phyloP scores from a whole-genome alignment of 2,888 invertebrate species.

The Bellardia bayeri region DNA sequence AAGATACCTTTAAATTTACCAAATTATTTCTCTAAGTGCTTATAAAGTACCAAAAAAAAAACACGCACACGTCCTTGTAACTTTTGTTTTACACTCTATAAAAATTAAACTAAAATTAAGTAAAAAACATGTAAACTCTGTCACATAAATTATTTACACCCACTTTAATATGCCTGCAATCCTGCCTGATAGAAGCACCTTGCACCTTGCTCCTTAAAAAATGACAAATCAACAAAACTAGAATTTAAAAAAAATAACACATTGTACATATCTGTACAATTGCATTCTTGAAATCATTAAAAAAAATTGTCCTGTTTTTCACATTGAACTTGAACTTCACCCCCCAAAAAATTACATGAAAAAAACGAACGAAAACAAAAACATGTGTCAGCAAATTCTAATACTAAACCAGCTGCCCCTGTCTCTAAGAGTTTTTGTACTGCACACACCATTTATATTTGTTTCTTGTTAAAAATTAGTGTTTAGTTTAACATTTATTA shows the following conservation, averaged over 20 bases:
- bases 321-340: slow-evolving; percentile 65
- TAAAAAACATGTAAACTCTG: slow-evolving; percentile 80
- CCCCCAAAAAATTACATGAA: slow-evolving; percentile 4
- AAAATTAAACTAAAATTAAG: slow-evolving; percentile 81
- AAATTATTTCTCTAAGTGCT: neutral
- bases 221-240: slow-evolving; percentile 41
- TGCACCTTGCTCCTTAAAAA: slow-evolving; percentile 30
- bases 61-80: neutral
- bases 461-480: slow-evolving; percentile 75
- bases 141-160: slow-evolving; percentile 79
- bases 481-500: slow-evolving; percentile 71
- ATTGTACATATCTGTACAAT: neutral
- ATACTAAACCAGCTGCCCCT: slow-evolving; percentile 55
- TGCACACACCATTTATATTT: slow-evolving; percentile 72
- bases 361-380: neutral
- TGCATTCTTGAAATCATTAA: slow-evolving; percentile 57
- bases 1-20: no score
- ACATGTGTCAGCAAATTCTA: slow-evolving; percentile 62
- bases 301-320: slow-evolving; percentile 49
- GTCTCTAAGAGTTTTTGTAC: slow-evolving; percentile 1
- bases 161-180: slow-evolving; percentile 45
- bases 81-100: slow-evolving; percentile 74
- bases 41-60: neutral
- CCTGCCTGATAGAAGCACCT: slow-evolving; percentile 53
- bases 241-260: slow-evolving; percentile 26